phyloP scores from a whole-genome alignment of 2,888 invertebrate genomes.

The Agonopterix arenella region DNA sequence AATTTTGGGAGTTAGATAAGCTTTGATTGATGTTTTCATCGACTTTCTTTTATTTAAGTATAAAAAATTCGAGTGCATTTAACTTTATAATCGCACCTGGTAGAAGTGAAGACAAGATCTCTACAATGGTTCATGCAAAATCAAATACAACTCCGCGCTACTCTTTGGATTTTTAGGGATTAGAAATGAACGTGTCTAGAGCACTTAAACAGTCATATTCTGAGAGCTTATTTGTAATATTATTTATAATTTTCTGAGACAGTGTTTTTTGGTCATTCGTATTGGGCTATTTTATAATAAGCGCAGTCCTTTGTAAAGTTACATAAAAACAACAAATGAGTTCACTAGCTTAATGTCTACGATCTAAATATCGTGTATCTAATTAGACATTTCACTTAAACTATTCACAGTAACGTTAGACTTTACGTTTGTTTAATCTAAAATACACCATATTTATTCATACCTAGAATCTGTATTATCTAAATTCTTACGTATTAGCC shows the following conservation, averaged over 20 bases:
- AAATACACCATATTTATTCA: conserved; percentile 65
- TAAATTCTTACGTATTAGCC: conserved; percentile 63
- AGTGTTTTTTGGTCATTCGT: background rate
- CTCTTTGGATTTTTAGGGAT: no score
- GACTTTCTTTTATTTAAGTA: no score
- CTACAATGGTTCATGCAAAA: no score
- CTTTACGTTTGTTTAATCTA: conserved; percentile 61
- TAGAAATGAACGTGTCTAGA: no score
- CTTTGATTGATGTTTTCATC: no score
- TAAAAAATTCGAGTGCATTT: no score
- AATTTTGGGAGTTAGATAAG: no score
- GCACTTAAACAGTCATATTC: no score
- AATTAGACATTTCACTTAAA: conserved; percentile 50
- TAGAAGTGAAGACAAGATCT: no score
- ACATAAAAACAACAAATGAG: conserved; percentile 18
- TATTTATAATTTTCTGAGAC: background rate
- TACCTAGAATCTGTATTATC: conserved; percentile 63
- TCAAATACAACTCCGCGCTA: no score
- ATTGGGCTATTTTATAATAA: conserved; percentile 14
- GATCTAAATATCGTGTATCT: conserved; percentile 62
- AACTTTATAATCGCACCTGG: no score
- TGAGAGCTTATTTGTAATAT: no score
- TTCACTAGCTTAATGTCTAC: conserved; percentile 48
- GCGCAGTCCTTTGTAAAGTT: conserved; percentile 44
- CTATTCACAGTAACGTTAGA: conserved; percentile 47